These are phyloP conservation scores for Eugnorisma glareosa DNA, from an alignment of 2,888 invertebrate species.

Conservation along the genomic window DNA sequence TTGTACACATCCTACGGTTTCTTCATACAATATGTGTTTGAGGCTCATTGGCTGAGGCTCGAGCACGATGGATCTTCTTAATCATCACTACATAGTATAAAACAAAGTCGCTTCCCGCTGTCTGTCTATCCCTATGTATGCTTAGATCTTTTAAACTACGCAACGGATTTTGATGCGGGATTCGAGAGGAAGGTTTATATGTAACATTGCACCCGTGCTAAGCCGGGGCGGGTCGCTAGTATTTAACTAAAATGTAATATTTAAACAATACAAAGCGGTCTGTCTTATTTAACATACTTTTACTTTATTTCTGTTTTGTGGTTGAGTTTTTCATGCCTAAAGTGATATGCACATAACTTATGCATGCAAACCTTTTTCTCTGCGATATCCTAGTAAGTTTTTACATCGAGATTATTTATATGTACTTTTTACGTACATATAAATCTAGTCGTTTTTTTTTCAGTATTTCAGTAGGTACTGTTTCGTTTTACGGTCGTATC, in stretches of 20 bases:
- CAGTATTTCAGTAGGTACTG: not conserved
- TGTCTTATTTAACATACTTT: not conserved
- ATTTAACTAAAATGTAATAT: slow-evolving; percentile 35
- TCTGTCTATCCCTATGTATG: too few relatives aligned
- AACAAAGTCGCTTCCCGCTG: too few relatives aligned
- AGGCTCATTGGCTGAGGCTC: slow-evolving; percentile 30
- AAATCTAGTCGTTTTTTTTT: not conserved
- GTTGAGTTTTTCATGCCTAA: slow-evolving; percentile 29
- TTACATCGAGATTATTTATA: slow-evolving; percentile 10
- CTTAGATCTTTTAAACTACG: too few relatives aligned
- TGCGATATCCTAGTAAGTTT: not conserved
- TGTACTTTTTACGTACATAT: too few relatives aligned
- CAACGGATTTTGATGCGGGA: too few relatives aligned
- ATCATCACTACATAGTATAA: too few relatives aligned
- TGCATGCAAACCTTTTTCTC: slow-evolving; percentile 43
- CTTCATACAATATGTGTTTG: slow-evolving; percentile 45
- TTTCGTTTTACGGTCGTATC: not conserved
- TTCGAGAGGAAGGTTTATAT: too few relatives aligned
- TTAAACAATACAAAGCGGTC: slow-evolving; percentile 24
- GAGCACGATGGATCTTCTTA: slow-evolving; percentile 38
- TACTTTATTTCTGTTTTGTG: slow-evolving; percentile 1
- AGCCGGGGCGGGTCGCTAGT: too few relatives aligned
- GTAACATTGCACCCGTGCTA: too few relatives aligned
- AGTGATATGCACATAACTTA: slow-evolving; percentile 34
- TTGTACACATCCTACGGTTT: slow-evolving; percentile 4